Base-by-base conservation (phyloP, 2,888 invertebrate genomes). In the Xestoiulus laeticollis region DNA sequence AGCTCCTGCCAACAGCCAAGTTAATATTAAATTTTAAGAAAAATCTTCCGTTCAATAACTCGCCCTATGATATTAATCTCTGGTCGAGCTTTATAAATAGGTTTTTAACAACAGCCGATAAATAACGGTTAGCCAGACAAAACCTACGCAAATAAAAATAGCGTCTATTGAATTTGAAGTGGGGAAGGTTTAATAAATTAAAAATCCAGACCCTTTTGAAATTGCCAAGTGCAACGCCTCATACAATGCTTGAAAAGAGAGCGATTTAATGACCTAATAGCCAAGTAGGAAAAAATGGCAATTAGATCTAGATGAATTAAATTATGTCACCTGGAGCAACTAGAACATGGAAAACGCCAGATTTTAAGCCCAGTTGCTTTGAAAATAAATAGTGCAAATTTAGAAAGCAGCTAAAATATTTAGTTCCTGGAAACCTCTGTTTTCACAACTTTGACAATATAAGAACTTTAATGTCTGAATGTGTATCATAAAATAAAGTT, bases 231-330 rank as follows among this genome's bases (percentile, higher is more conserved):
- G 68, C 68, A 68, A 22, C 22, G n/a, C 22, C 68, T 26, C 10
- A 2, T 68, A 6, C 8, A 26, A 68, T 68, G 68, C 8, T 8
- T 6, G 22, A 68, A 68, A 68, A 26, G 68, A 68, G 68, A 68
- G 68, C 68, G 68, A 68, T 68, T 68, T 68, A 68, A 68, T 68
- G 68, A 68, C 68, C 68, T 68, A 68, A 68, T 68, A 68, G 68
- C 68, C 68, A 68, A 68, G 68, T 68, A 68, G 68, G 68, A 68
- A 68, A n/a, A 8, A 68, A 22, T 68, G 68, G 26, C 68, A 68
- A 68, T 68, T 68, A 68, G 68, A 68, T 22, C 68, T 68, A 68
- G 8, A 12, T 68, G 68, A 68, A 22, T 5, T 68, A 26, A 26
- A 68, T 68, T 68, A 68, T 68, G 68, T 68, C 68, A 68, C 68